Percentiles rank a stretch among this genome's conserved stretches.
Conservation (phyloP, 2,797 vertebrate species). For the Rhadinocentrus ornatus region DNA sequence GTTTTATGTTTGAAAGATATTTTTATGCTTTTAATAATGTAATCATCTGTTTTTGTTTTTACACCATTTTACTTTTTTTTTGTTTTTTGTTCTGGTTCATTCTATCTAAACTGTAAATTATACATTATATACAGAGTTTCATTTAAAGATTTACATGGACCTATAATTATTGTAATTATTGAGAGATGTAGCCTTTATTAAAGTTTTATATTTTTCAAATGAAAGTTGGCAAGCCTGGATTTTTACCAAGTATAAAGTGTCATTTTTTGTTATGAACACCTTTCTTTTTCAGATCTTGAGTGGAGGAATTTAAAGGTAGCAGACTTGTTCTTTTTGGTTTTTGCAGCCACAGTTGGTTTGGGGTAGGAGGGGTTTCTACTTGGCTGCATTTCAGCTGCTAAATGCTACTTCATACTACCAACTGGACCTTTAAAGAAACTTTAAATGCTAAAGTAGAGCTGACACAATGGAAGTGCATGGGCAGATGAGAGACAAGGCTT, state of each 20-base stretch:
- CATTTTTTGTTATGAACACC: not conserved
- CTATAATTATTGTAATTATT: conserved; percentile 99
- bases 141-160: conserved; percentile 98
- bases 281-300: too few relatives aligned
- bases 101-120: conserved; percentile 99
- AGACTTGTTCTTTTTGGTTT: not conserved
- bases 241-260: not conserved
- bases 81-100: conserved; percentile 77
- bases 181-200: conserved; percentile 99
- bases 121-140: conserved; percentile 99
- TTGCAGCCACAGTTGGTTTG: not conserved
- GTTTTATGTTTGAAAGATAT: conserved; percentile 97
- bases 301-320: too few relatives aligned
- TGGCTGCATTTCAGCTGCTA: not conserved
- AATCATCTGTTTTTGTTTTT: conserved; percentile 84
- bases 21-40: conserved; percentile 97
- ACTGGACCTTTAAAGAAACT: conserved; percentile 2
- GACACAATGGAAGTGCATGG: not conserved
- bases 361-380: not conserved
- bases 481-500: not conserved
- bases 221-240: conserved; percentile 51
- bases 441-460: not conserved
- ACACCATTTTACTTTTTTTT: conserved; percentile 55
- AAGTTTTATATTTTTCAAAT: conserved; percentile 99
- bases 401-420: too few relatives aligned